Conservation (phyloP, 2,113 vertebrate genomes). For the Murina feae region DNA sequence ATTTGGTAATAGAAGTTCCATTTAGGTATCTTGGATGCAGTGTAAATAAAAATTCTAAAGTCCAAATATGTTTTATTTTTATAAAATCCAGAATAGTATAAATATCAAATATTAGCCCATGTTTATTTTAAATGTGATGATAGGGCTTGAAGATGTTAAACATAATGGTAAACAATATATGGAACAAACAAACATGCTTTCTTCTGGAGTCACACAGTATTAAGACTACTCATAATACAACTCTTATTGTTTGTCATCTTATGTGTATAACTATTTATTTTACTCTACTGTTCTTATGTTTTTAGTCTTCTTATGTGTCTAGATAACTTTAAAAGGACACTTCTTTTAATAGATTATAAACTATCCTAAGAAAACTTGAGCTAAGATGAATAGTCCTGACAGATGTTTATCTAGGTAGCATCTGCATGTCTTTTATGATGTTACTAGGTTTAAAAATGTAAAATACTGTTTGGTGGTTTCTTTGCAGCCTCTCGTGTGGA, state of each 20-base stretch:
- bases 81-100: constrained; percentile 21
- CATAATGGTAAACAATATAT: background rate
- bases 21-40: background rate
- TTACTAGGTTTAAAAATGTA: background rate
- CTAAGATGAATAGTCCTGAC: background rate
- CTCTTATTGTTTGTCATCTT: background rate
- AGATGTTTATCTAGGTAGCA: background rate
- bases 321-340: background rate
- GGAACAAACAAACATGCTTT: background rate
- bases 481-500: constrained; percentile 77
- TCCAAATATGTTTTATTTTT: constrained; percentile 6
- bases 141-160: background rate
- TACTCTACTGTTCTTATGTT: background rate
- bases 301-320: background rate
- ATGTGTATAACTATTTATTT: background rate
- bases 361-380: background rate
- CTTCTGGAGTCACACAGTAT: background rate
- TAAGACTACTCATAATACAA: background rate
- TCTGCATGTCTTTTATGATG: background rate
- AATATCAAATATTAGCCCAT: background rate
- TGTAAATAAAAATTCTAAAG: background rate
- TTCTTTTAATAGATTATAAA: background rate
- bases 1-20: background rate
- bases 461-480: constrained; percentile 41
- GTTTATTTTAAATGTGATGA: background rate